Percentiles rank a stretch among this genome's conserved stretches.
Conservation (phyloP, 2,113 vertebrate genomes). For the Lamprotornis superbus region DNA sequence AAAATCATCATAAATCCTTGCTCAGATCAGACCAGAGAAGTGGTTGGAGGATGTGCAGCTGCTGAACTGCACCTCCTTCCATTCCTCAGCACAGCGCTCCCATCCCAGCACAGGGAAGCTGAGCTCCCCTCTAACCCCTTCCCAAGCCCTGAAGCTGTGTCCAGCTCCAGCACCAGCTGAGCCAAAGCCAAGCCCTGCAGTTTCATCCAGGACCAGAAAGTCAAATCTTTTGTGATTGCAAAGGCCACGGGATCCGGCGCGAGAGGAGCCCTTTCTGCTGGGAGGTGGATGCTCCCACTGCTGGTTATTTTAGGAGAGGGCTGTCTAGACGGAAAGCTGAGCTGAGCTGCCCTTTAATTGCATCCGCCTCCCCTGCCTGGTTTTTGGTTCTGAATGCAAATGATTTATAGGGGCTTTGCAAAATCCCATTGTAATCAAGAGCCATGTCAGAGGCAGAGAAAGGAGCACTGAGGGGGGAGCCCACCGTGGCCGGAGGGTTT, state of each 20-base stretch:
- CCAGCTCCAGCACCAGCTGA: accelerated
- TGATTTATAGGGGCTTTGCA: not conserved
- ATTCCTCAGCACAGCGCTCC: not conserved
- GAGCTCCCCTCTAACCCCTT: not conserved
- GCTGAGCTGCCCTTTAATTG: constrained; percentile 25
- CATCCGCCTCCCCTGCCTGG: constrained; percentile 14
- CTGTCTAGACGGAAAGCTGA: constrained; percentile 38
- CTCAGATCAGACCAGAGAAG: not conserved
- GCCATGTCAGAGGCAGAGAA: not conserved
- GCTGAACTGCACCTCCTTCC: not conserved
- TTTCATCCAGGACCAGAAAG: not conserved
- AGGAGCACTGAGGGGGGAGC: not conserved
- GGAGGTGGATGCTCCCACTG: not conserved
- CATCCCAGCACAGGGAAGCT: not conserved
- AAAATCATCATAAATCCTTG: not conserved
- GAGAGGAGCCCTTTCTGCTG: not conserved
- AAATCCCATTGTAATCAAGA: not conserved
- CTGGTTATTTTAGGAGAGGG: not conserved
- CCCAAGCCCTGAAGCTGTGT: not conserved
- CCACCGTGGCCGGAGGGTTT: accelerated
- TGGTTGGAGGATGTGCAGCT: not conserved
- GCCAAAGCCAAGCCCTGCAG: not conserved
- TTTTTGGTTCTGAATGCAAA: not conserved
- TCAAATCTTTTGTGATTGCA: not conserved
- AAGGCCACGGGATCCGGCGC: not conserved